Evolutionary conservation across 2,888 invertebrate genomes (phyloP), one percentile per base, ranked within the genome.

Genomic region (Ophioninae sp.): DNA sequence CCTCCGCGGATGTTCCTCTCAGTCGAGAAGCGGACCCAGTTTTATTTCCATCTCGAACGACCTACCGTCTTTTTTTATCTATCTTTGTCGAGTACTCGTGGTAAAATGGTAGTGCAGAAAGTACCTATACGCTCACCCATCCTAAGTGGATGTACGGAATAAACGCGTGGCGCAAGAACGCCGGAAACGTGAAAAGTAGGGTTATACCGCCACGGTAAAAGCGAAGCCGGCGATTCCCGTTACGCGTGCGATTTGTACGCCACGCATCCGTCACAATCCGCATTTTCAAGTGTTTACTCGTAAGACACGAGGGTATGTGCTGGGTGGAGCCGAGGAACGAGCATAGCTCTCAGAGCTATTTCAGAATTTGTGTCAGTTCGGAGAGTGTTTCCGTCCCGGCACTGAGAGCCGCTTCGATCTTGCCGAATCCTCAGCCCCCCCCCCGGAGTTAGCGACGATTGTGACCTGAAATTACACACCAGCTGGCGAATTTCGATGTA

Each of bases 331-430:
- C 65, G 59, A 67, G 57, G 67, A 39, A 67, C 17, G 39, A 44
- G 67, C 67, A 39, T 37, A 76, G 67, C 75, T 75, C 57, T 57
- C 44, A 56, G 76, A 37, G 76, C 61, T 77, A 77, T 77, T 77
- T 77, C 65, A 73, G 79, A 79, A 79, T 73, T 79, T 79, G 65
- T 72, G 72, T 79, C 72, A 72, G 72, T 62, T 50, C 69, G 37
- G 68, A 67, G 23, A 30, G 68, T 57, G n/a, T 56, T 68, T 67
- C 67, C 59, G 59, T 76, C 76, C 37, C 67, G 21, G 30, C 13
- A 44, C 50, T 41, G 23, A 76, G 59, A 39, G 30, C 41, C 17
- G n/a, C 68, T 76, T 76, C 75, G 76, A 76, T 67, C 67, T 69
- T 68, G 17, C 76, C 57, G 61, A 70, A 70, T 69, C 30, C 37